Base-by-base conservation (phyloP, 2,113 vertebrate genomes). In the Hepsetus odoe region DNA sequence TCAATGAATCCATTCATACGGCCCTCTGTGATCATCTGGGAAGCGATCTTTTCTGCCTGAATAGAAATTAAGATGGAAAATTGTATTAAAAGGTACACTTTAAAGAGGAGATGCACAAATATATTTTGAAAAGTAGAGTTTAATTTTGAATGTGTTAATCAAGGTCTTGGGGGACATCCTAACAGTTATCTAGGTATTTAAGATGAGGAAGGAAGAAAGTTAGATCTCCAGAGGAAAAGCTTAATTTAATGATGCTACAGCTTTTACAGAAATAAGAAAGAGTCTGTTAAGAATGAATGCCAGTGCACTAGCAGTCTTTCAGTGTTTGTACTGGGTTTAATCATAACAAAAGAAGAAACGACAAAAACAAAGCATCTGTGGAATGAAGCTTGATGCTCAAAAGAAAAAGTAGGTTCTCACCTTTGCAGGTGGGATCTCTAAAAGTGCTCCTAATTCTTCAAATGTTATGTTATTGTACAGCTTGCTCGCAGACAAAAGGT, bases 401-500 rank as follows among this genome's bases (percentile, higher is more conserved):
- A 10, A 58, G 4, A 56, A 73, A 58, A 70, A 33, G 18, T n/a
- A 10, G 49, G 16, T n/a, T 82, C 72, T 84, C 91, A 98, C 97
- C 94, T 99, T 99, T 53, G 97, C 96, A 53, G 98, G 97, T n/a
- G 98, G 98, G 73, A 99, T 99, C 91, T 99, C 98, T 86, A 99
- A 86, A 82, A 99, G 91, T 0, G 97, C 98, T 86, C 98, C 97
- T 32, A 99, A 93, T 85, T 99, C 97, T 91, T 98, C 97, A 85
- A 99, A 99, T 0, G 97, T 99, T 83, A 99, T 99, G 87, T 99
- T 99, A 89, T 99, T 98, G 92, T 99, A 99, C 28, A 99, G 96
- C 90, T 99, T 99, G 91, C 98, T 99, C 5, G 98, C 98, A 80
- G 98, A 99, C 13, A 99, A 86, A 28, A 99, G 93, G 86, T 99